Conservation (phyloP, 2,888 invertebrate species). For the Zeuzera pyrina region DNA sequence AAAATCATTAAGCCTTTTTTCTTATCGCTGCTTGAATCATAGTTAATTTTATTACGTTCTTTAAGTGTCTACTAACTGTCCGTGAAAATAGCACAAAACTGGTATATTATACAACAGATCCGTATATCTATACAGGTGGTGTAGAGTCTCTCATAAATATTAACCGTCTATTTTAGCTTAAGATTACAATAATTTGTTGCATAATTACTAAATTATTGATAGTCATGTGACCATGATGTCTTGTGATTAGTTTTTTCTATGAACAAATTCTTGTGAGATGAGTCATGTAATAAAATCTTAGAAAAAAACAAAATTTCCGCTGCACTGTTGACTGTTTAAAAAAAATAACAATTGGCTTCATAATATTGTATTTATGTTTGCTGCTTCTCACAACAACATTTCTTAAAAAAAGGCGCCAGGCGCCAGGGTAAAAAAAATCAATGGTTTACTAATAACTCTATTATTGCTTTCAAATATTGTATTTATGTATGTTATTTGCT, state of each 20-base stretch:
- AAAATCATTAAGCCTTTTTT: constrained; percentile 9
- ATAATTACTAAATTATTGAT: not conserved
- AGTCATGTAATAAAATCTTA: constrained; percentile 12
- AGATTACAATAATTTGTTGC: not conserved
- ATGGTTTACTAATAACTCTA: no score
- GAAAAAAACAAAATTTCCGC: no score
- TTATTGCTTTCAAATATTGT: no score
- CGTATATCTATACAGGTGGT: not conserved
- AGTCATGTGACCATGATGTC: no score
- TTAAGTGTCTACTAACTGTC: no score
- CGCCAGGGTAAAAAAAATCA: no score
- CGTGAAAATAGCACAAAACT: not conserved
- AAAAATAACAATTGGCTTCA: no score
- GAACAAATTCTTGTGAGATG: not conserved
- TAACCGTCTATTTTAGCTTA: not conserved
- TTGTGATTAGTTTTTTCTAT: not conserved
- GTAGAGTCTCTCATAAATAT: not conserved
- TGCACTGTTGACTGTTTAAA: no score
- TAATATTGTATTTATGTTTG: no score
- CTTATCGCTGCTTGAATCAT: constrained; percentile 15
- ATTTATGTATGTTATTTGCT: no score
- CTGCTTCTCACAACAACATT: no score
- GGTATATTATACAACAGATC: not conserved
- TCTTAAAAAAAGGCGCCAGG: no score
- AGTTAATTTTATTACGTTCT: constrained; percentile 7